Evolutionary conservation across 2,888 invertebrate genomes (phyloP).

Genomic region (Cantharis rustica): DNA sequence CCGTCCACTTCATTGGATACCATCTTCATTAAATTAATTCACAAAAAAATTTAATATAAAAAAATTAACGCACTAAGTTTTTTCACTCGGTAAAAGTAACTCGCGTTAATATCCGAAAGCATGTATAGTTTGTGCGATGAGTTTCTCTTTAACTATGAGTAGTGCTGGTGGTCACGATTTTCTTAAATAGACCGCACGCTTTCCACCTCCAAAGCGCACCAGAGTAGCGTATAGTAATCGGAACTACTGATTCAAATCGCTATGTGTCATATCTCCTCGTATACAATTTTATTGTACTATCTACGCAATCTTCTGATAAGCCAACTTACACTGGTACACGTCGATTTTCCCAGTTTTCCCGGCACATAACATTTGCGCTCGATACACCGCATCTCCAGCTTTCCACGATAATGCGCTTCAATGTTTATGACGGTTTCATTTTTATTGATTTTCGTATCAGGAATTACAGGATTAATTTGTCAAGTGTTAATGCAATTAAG

Average conservation of each 20-base stretch:
- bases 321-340: conserved; percentile 9
- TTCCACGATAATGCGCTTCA: not conserved
- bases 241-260: conserved; percentile 20
- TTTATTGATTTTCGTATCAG: not conserved
- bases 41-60: not conserved
- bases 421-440: not conserved
- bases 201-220: conserved; percentile 18
- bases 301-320: conserved; percentile 12
- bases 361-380: not conserved
- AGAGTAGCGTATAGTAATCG: conserved; percentile 8
- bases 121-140: not conserved
- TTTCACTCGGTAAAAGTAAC: conserved; percentile 2
- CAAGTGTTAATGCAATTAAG: not conserved
- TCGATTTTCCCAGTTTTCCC: not conserved
- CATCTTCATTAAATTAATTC: conserved; percentile 35
- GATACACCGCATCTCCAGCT: not conserved
- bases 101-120: conserved; percentile 3
- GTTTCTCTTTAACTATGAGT: conserved; percentile 9
- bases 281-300: conserved; percentile 9
- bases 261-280: conserved; percentile 15
- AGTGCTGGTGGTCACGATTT: conserved; percentile 18
- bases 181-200: conserved; percentile 20
- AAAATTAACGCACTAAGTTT: not conserved
- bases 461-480: not conserved
- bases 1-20: conserved; percentile 44